Evolutionary conservation across 2,113 vertebrate species (phyloP), one percentile per base, ranked within the genome.

Genomic region (Rhinopithecus roxellana): DNA sequence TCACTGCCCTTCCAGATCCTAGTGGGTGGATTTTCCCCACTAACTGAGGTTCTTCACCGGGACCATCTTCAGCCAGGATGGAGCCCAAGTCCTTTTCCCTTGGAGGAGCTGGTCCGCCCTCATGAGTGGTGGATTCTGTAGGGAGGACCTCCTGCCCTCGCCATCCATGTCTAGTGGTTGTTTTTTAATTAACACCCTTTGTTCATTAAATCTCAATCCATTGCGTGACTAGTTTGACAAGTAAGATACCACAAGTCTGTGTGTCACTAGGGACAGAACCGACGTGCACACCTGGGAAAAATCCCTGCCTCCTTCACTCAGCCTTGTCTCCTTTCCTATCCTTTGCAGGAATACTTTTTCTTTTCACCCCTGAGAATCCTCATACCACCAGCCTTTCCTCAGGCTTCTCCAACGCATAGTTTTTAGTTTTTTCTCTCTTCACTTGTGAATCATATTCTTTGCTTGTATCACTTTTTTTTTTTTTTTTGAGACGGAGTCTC

Each of bases 211-310:
- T 86, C 25, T 70, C 59, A 84, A 3, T n/a, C 67, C 52, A 61
- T 27, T 93, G 22, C 74, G 13, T 75, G 84, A 57, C 77, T 80
- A 72, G 84, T 52, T 70, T 69, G 55, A 78, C 57, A 72, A 16
- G 17, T 77, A 30, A 85, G 43, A 25, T 81, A 32, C 20, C n/a
- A 67, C 6, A 3, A 30, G 25, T 75, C 27, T 67, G 35, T 45
- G 16, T 25, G 27, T 64, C 75, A 43, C 5, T 38, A 35, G 32
- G 50, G 27, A 78, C 59, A 61, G 59, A 91, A 43, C 30, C 32
- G 85, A 64, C 23, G 17, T 38, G 17, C 9, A 8, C 25, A 27
- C 30, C 25, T 86, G 80, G 18, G 40, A 83, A 61, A 87, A 57
- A 30, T 75, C 27, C n/a, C 10, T 32, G 8, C 52, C 43, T 50